Conservation (phyloP, 92 coral and sea anemone genomes). For the Heteractis magnifica region DNA sequence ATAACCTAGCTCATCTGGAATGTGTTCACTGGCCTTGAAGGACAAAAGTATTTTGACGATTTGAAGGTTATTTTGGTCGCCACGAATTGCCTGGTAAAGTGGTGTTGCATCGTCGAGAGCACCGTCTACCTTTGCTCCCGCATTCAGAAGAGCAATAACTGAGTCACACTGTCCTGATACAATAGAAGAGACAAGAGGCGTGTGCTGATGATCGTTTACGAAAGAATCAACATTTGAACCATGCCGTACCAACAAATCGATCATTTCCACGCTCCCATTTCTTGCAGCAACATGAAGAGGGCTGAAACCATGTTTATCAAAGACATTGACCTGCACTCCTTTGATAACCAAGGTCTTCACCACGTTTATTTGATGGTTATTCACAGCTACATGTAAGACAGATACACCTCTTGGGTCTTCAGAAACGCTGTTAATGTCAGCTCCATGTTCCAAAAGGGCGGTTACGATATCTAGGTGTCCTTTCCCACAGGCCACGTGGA, state of each 20-base stretch:
- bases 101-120: constrained; percentile 32
- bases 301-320: constrained; percentile 30
- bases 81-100: constrained; percentile 42
- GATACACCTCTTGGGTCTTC: constrained; percentile 31
- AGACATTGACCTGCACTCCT: constrained; percentile 31
- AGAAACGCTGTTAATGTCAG: constrained; percentile 18
- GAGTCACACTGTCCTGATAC: constrained; percentile 28
- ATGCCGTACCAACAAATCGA: constrained; percentile 25
- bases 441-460: constrained; percentile 34
- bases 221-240: constrained; percentile 25
- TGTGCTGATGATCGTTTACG: constrained; percentile 23
- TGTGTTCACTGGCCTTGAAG: constrained; percentile 31
- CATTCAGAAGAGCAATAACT: constrained; percentile 28
- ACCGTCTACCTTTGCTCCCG: constrained; percentile 33
- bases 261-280: constrained; percentile 25
- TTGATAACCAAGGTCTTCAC: constrained; percentile 17
- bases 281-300: constrained; percentile 44
- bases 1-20: constrained; percentile 42
- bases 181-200: constrained; percentile 39
- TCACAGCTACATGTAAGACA: constrained; percentile 29
- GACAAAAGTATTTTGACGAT: constrained; percentile 28
- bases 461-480: constrained; percentile 38
- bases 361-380: constrained; percentile 17
- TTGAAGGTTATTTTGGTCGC: constrained; percentile 29
- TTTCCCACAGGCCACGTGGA: constrained; percentile 37